These are phyloP conservation scores for Megalurothrips usitatus DNA, from an alignment of 2,888 invertebrate genomes.

Conservation along the genomic window DNA sequence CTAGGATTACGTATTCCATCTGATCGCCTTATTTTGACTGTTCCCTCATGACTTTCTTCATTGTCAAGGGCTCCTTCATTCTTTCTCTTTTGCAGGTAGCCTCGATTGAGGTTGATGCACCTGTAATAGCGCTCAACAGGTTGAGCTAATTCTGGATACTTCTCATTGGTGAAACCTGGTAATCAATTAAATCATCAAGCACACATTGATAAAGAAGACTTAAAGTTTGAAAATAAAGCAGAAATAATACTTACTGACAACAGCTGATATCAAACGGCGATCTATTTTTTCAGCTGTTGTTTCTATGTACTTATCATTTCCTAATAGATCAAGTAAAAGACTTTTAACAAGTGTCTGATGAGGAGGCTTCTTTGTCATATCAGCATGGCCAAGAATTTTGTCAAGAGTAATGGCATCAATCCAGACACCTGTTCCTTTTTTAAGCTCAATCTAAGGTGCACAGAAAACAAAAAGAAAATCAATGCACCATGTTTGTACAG, in stretches of 20 bases:
- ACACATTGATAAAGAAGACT: background rate
- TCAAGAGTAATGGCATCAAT: background rate
- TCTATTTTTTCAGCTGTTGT: background rate
- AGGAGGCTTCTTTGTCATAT: background rate
- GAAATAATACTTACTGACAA: background rate
- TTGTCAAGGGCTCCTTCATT: background rate
- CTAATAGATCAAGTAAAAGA: background rate
- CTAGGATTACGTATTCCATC: background rate
- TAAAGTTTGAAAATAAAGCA: background rate
- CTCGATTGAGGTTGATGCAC: constrained; percentile 3
- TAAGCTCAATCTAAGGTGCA: background rate
- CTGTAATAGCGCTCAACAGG: constrained; percentile 9
- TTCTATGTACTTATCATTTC: background rate
- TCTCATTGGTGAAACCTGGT: background rate
- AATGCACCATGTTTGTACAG: background rate
- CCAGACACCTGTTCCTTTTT: constrained; percentile 2
- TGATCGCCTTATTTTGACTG: background rate
- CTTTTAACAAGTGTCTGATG: constrained; percentile 12
- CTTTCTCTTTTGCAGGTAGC: constrained; percentile 5
- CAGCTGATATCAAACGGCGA: background rate
- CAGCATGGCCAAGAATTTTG: background rate
- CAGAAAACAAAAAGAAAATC: background rate
- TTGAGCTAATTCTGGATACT: constrained; percentile 1
- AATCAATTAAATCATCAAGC: background rate
- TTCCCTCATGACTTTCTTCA: background rate